Percentiles rank a stretch among this genome's conserved stretches.
phyloP scores from a whole-genome alignment of 1,140 invertebrate species.

The Megalonaias nervosa region DNA sequence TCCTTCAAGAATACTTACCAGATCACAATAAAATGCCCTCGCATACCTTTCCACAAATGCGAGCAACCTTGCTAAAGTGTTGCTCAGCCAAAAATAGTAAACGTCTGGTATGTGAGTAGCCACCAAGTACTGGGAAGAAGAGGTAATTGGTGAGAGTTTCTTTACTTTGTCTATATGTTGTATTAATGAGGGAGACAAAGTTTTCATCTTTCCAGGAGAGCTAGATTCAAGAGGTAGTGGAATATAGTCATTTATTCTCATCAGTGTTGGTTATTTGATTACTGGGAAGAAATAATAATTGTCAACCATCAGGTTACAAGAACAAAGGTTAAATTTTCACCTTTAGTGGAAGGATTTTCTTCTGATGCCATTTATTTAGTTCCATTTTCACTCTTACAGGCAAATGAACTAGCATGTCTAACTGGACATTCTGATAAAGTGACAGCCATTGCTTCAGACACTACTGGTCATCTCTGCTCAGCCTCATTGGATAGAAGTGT shows the following conservation, averaged over 20 bases:
- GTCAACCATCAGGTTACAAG: background rate
- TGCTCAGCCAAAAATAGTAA: background rate
- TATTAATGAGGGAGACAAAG: no score
- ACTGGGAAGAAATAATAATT: background rate
- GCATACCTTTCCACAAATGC: no score
- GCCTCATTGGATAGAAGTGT: slow-evolving; percentile 57
- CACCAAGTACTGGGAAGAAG: no score
- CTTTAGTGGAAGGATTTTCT: background rate
- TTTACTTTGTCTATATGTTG: no score
- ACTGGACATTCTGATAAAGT: slow-evolving; percentile 64
- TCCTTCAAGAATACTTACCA: no score
- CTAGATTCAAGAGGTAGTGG: background rate
- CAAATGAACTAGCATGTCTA: slow-evolving; percentile 57
- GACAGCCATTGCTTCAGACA: slow-evolving; percentile 48
- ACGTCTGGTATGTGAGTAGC: no score
- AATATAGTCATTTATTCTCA: background rate
- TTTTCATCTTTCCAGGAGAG: no score
- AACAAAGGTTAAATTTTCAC: background rate
- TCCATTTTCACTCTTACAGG: slow-evolving; percentile 38
- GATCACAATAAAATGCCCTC: no score
- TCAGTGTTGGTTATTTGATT: background rate
- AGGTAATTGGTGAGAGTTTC: no score
- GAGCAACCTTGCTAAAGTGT: no score
- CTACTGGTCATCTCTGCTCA: slow-evolving; percentile 51
- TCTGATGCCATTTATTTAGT: background rate